Conservation (phyloP, 2,888 invertebrate species). For the Hoplodrina ambigua region DNA sequence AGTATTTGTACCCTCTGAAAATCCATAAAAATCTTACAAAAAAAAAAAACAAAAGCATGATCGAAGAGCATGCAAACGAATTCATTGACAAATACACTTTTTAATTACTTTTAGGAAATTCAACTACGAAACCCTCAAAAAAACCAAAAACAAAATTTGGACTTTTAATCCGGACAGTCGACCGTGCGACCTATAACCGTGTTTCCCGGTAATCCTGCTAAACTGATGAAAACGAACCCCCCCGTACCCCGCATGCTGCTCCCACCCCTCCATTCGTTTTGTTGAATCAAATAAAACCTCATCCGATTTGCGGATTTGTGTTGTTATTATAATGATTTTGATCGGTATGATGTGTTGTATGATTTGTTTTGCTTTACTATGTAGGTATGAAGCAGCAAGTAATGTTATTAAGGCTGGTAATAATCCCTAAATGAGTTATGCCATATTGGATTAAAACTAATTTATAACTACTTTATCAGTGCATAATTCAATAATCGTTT, state of each 20-base stretch:
- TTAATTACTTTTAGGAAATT: not conserved
- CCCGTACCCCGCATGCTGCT: too few relatives aligned
- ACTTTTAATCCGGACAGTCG: constrained; percentile 29
- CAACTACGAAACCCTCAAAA: not conserved
- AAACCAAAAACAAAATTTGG: not conserved
- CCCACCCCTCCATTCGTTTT: constrained; percentile 6
- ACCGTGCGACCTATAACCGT: constrained; percentile 7
- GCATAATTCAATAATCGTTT: too few relatives aligned
- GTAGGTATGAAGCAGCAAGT: not conserved
- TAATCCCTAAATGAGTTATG: not conserved
- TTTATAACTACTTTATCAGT: too few relatives aligned
- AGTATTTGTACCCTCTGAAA: too few relatives aligned
- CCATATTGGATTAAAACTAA: not conserved
- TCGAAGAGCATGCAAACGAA: too few relatives aligned
- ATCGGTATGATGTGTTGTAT: not conserved
- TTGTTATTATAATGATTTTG: constrained; percentile 25
- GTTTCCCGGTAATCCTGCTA: constrained; percentile 32
- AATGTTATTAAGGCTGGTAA: not conserved
- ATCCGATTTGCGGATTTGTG: constrained; percentile 47
- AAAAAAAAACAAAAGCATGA: too few relatives aligned
- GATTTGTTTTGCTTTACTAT: constrained; percentile 6
- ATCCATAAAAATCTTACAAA: too few relatives aligned
- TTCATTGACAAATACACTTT: too few relatives aligned
- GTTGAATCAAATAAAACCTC: constrained; percentile 37
- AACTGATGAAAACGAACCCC: constrained; percentile 30